phyloP scores from a whole-genome alignment of 2,888 invertebrate genomes.

The Nephrocerus scutellatus region DNA sequence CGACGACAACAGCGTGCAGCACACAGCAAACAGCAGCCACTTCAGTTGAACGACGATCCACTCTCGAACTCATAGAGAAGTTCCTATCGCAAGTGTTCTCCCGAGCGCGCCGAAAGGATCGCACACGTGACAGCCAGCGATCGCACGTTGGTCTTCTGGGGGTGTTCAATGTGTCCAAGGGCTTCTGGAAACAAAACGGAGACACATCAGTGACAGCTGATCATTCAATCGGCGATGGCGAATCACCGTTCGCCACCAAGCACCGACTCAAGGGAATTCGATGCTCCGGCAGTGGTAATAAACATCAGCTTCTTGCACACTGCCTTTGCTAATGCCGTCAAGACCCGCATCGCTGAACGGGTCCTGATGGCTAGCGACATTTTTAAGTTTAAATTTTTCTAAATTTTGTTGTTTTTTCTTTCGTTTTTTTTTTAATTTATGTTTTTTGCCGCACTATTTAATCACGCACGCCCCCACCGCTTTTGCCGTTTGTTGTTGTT shows the following conservation, averaged over 20 bases:
- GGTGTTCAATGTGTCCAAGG: slow-evolving; percentile 23
- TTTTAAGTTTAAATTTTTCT: slow-evolving; percentile 12
- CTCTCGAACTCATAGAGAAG: slow-evolving; percentile 25
- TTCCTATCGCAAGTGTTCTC: slow-evolving; percentile 33
- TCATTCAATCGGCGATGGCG: slow-evolving; percentile 11
- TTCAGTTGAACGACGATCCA: slow-evolving; percentile 13
- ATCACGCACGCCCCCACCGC: too few relatives aligned
- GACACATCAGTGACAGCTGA: not conserved
- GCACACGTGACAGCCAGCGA: slow-evolving; percentile 41
- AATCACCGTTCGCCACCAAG: slow-evolving; percentile 33
- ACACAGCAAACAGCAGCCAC: slow-evolving; percentile 2
- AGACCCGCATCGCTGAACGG: too few relatives aligned
- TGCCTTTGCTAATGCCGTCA: too few relatives aligned
- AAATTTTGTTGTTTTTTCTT: slow-evolving; percentile 25
- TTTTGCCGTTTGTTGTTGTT: slow-evolving; percentile 22
- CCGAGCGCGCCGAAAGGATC: slow-evolving; percentile 24
- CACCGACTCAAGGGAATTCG: slow-evolving; percentile 45
- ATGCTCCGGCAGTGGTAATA: slow-evolving; percentile 45
- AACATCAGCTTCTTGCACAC: not conserved
- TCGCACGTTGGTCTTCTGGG: slow-evolving; percentile 41
- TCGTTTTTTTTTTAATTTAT: slow-evolving; percentile 17
- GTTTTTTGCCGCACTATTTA: slow-evolving; percentile 16
- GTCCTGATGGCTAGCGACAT: too few relatives aligned
- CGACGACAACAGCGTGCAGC: not conserved
- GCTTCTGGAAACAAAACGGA: slow-evolving; percentile 30